phyloP scores from a whole-genome alignment of 2,888 invertebrate genomes.

The Cantharis rustica region DNA sequence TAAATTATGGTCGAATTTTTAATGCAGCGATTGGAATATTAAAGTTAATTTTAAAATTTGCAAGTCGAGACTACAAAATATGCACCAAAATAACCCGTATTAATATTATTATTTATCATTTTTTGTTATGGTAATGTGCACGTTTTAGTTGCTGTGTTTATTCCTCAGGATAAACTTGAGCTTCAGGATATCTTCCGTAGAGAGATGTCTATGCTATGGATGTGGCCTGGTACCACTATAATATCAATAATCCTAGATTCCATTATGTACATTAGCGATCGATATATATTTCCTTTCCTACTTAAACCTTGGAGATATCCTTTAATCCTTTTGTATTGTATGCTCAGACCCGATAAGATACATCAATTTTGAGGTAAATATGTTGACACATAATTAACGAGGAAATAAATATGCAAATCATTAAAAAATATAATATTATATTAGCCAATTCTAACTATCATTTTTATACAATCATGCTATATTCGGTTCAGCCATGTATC shows the following conservation, averaged over 20 bases:
- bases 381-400: conserved; percentile 28
- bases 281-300: conserved; percentile 49
- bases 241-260: conserved; percentile 51
- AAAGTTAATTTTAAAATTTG: background rate
- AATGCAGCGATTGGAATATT: no score
- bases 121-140: conserved; percentile 15
- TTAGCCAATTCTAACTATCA: background rate
- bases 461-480: background rate
- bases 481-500: no score
- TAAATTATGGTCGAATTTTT: no score
- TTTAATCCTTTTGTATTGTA: conserved; percentile 51
- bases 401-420: background rate
- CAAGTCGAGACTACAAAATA: background rate
- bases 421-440: background rate
- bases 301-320: conserved; percentile 49
- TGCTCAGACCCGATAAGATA: conserved; percentile 52
- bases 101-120: background rate
- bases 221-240: conserved; percentile 50
- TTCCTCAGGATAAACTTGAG: conserved; percentile 47
- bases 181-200: conserved; percentile 50
- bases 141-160: conserved; percentile 49
- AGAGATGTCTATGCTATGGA: conserved; percentile 51
- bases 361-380: conserved; percentile 45
- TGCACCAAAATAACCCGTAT: background rate
- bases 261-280: conserved; percentile 51